These are phyloP conservation scores for Plebejus argus DNA, from an alignment of 2,888 invertebrate genomes.

Conservation along the genomic window DNA sequence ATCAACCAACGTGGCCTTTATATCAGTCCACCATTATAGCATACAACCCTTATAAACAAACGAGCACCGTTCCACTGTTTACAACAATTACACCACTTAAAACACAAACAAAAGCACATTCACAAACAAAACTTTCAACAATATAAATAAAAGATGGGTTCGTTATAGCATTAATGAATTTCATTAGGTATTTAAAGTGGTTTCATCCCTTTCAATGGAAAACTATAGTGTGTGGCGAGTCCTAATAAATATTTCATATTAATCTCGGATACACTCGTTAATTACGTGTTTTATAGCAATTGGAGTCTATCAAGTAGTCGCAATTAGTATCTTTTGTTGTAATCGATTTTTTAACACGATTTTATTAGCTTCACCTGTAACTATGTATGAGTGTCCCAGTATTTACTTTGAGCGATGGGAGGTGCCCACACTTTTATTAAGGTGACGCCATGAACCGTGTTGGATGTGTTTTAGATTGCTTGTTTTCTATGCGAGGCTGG, in stretches of 20 bases:
- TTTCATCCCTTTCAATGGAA: slow-evolving; percentile 26
- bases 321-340: too few relatives aligned
- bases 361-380: too few relatives aligned
- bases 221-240: slow-evolving; percentile 20
- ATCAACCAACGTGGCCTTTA: too few relatives aligned
- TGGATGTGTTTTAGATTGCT: too few relatives aligned
- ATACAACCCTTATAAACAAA: not conserved
- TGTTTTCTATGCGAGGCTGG: too few relatives aligned
- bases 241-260: slow-evolving; percentile 26
- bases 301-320: not conserved
- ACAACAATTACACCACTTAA: slow-evolving; percentile 21
- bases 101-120: not conserved
- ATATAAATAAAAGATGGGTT: slow-evolving; percentile 6
- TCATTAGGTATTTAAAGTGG: slow-evolving; percentile 20
- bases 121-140: slow-evolving; percentile 1
- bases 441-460: too few relatives aligned
- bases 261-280: not conserved
- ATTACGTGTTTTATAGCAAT: not conserved
- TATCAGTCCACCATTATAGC: too few relatives aligned
- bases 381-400: too few relatives aligned
- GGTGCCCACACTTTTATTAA: too few relatives aligned
- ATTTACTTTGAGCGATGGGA: too few relatives aligned
- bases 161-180: slow-evolving; percentile 22
- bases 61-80: slow-evolving; percentile 15
- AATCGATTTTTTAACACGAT: too few relatives aligned